Percentiles rank a stretch among this genome's conserved stretches.
These are phyloP conservation scores for Spodoptera frugiperda DNA, from an alignment of 1,140 invertebrate species.

Conservation along the genomic window DNA sequence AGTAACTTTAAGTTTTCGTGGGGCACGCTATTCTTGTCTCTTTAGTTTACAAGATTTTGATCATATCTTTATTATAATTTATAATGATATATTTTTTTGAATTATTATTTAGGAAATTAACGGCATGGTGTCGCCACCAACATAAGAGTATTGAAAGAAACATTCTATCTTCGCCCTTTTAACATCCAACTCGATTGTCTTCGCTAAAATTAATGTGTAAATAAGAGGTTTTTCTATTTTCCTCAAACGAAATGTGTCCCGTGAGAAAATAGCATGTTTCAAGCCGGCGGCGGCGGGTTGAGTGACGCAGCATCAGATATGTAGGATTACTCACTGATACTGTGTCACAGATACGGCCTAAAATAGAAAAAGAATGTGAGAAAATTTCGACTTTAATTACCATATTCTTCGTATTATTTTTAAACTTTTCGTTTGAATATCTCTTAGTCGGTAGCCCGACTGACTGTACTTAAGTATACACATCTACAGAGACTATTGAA, in stretches of 20 bases:
- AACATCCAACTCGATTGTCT: too few species aligned
- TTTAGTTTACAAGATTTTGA: background rate
- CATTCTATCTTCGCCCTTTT: background rate
- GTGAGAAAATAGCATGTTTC: conserved; percentile 20
- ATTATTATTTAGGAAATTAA: background rate
- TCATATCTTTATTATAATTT: too few species aligned
- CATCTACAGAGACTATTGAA: too few species aligned
- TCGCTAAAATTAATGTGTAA: background rate
- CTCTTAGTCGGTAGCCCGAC: too few species aligned
- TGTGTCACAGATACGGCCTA: conserved; percentile 5
- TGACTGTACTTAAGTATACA: too few species aligned
- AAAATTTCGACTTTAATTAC: too few species aligned
- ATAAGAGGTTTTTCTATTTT: conserved; percentile 1
- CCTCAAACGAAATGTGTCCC: conserved; percentile 17
- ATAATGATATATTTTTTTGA: too few species aligned
- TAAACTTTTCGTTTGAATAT: too few species aligned
- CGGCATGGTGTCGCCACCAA: background rate
- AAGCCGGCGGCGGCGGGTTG: background rate
- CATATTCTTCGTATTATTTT: too few species aligned
- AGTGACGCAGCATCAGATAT: conserved; percentile 10
- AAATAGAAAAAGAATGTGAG: too few species aligned
- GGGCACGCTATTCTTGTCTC: too few species aligned
- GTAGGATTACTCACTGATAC: conserved; percentile 1
- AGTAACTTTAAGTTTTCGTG: background rate
- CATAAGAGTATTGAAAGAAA: too few species aligned